Conservation (phyloP, 2,797 vertebrate species). For the Astyanax mexicanus region DNA sequence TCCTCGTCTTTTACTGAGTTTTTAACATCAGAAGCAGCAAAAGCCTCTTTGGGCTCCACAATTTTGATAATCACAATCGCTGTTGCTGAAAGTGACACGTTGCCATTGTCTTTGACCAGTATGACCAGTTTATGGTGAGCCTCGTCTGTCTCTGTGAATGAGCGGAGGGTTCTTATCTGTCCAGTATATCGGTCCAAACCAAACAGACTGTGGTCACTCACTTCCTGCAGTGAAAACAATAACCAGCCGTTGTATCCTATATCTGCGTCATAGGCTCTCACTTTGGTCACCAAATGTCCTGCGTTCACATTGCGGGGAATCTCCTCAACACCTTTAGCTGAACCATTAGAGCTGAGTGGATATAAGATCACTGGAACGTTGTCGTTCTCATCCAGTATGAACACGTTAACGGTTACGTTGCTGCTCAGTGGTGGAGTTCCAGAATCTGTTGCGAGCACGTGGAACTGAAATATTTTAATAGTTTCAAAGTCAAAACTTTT, state of each 20-base stretch:
- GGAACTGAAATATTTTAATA: slow-evolving; percentile 63
- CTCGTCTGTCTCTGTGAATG: slow-evolving; percentile 68
- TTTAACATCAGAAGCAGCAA: slow-evolving; percentile 47
- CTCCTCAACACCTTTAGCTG: slow-evolving; percentile 65
- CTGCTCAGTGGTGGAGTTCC: slow-evolving; percentile 59
- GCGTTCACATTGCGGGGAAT: slow-evolving; percentile 58
- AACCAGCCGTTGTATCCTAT: slow-evolving; percentile 55
- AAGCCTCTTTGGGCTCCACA: slow-evolving; percentile 51
- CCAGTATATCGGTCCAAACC: slow-evolving; percentile 62
- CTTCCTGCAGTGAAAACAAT: slow-evolving; percentile 55
- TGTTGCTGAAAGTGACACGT: slow-evolving; percentile 55
- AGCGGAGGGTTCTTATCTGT: slow-evolving; percentile 69
- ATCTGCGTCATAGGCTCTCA: slow-evolving; percentile 60
- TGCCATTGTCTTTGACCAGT: slow-evolving; percentile 65
- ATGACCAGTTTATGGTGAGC: slow-evolving; percentile 60
- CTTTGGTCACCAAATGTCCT: slow-evolving; percentile 57
- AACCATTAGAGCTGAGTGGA: slow-evolving; percentile 61
- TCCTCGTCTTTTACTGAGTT: neutral
- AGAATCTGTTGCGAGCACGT: slow-evolving; percentile 57
- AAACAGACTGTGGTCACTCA: slow-evolving; percentile 54
- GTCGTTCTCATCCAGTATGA: slow-evolving; percentile 71
- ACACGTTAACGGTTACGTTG: slow-evolving; percentile 67
- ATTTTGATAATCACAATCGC: slow-evolving; percentile 44
- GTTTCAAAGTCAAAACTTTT: slow-evolving; percentile 65
- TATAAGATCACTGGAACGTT: slow-evolving; percentile 64